phyloP scores from a whole-genome alignment of 2,113 vertebrate genomes.

The Psittacula cyanocephala region DNA sequence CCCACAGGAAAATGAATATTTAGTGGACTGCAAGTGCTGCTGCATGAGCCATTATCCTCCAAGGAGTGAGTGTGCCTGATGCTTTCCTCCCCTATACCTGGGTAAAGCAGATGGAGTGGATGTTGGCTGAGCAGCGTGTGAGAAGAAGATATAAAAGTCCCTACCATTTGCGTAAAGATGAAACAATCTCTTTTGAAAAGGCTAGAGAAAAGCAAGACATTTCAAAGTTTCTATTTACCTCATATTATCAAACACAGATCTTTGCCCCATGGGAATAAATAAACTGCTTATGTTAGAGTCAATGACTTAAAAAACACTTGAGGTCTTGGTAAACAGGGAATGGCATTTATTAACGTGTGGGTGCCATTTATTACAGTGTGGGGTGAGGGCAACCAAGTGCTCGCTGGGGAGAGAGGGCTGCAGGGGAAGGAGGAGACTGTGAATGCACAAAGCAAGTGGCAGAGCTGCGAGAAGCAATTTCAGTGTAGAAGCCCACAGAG shows the following conservation, averaged over 20 bases:
- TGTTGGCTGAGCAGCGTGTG: neutral
- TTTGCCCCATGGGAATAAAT: accelerated
- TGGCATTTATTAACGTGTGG: neutral
- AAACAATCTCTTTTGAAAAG: neutral
- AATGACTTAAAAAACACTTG: neutral
- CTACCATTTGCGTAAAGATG: neutral
- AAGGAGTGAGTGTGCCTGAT: neutral
- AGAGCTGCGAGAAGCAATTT: neutral
- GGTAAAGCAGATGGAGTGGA: neutral
- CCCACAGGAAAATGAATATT: neutral
- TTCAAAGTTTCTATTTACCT: neutral
- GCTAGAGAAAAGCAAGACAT: neutral
- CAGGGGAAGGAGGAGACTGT: neutral
- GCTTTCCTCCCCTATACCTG: neutral
- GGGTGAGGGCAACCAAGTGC: neutral
- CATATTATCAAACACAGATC: neutral
- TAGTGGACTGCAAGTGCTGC: neutral
- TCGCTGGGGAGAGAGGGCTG: neutral
- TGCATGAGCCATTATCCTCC: neutral
- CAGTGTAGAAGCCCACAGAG: accelerated
- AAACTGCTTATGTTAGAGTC: neutral
- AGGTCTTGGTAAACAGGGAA: neutral
- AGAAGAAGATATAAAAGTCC: neutral
- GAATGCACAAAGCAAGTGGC: neutral
- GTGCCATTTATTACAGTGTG: neutral